Evolutionary conservation across 1,140 invertebrate genomes (phyloP).

Genomic region (Macrotrachela quadricornifera): DNA sequence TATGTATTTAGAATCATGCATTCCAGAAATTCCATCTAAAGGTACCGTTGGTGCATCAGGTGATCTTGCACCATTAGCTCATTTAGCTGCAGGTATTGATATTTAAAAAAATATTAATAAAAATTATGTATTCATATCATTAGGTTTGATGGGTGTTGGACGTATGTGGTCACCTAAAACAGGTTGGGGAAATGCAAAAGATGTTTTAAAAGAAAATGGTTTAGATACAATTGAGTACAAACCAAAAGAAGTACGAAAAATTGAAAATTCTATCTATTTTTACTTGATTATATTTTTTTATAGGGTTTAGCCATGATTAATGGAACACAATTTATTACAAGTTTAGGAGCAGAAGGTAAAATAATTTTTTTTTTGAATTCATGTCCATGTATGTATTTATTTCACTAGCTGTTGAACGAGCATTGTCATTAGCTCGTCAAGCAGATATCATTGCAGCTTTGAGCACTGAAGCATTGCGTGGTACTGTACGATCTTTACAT

Average conservation of each 20-base stretch:
- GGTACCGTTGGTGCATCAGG: constrained; percentile 51
- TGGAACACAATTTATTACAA: constrained; percentile 50
- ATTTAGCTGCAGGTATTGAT: too few species aligned
- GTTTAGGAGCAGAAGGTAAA: constrained; percentile 45
- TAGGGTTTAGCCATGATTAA: constrained; percentile 51
- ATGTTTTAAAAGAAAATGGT: constrained; percentile 39
- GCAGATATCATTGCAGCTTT: constrained; percentile 50
- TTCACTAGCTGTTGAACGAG: constrained; percentile 39
- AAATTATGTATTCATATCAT: too few species aligned
- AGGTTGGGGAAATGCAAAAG: constrained; percentile 46
- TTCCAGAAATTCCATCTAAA: constrained; percentile 50
- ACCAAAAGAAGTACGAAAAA: constrained; percentile 49
- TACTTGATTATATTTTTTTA: too few species aligned
- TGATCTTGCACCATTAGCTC: constrained; percentile 47
- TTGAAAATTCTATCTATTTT: too few species aligned
- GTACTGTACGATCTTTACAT: constrained; percentile 47
- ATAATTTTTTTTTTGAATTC: too few species aligned
- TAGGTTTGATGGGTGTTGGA: constrained; percentile 50
- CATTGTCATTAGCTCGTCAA: constrained; percentile 40
- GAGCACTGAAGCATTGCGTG: constrained; percentile 48
- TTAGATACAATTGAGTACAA: constrained; percentile 39
- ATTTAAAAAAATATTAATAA: too few species aligned
- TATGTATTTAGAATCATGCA: constrained; percentile 37
- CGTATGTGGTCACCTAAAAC: constrained; percentile 51
- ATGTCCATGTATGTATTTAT: not conserved